Conservation (phyloP, 2,888 invertebrate species). For the Phymatocera aterrima region DNA sequence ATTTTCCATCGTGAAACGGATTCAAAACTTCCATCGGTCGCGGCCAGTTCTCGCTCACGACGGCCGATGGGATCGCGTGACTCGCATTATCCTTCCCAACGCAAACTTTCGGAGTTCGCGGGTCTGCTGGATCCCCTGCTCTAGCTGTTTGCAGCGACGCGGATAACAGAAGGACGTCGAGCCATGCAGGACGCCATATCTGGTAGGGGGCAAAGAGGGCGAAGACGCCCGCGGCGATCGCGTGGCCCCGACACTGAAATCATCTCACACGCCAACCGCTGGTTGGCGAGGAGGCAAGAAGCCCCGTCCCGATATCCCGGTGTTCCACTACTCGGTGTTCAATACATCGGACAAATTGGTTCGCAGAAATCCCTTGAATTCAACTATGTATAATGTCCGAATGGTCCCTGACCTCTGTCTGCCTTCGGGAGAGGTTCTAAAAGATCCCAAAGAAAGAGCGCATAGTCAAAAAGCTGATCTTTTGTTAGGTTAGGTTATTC, state of each 20-base stretch:
- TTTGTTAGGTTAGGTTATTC: background rate
- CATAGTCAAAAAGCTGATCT: background rate
- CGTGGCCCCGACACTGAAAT: constrained; percentile 63
- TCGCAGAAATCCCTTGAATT: constrained; percentile 28
- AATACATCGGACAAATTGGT: constrained; percentile 43
- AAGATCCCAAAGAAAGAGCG: background rate
- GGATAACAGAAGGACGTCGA: constrained; percentile 44
- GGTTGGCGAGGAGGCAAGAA: constrained; percentile 42
- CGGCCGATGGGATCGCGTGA: constrained; percentile 20
- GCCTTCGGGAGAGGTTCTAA: background rate
- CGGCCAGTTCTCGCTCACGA: background rate
- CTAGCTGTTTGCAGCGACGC: constrained; percentile 17
- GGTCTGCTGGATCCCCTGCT: background rate
- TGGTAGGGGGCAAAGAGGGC: constrained; percentile 51
- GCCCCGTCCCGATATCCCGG: constrained; percentile 46
- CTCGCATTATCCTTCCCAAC: constrained; percentile 5
- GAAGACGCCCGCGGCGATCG: constrained; percentile 69
- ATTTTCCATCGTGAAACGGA: background rate
- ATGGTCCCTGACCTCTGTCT: background rate
- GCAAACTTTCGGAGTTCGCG: constrained; percentile 6
- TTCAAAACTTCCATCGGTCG: background rate
- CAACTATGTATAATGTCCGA: constrained; percentile 2
- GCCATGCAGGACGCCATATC: constrained; percentile 37
- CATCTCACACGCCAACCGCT: constrained; percentile 45
- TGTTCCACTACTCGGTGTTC: constrained; percentile 30